Percentiles rank a stretch among this genome's conserved stretches.
These are phyloP conservation scores for Pelusios castaneus DNA, from an alignment of 2,113 vertebrate genomes.

Conservation along the genomic window DNA sequence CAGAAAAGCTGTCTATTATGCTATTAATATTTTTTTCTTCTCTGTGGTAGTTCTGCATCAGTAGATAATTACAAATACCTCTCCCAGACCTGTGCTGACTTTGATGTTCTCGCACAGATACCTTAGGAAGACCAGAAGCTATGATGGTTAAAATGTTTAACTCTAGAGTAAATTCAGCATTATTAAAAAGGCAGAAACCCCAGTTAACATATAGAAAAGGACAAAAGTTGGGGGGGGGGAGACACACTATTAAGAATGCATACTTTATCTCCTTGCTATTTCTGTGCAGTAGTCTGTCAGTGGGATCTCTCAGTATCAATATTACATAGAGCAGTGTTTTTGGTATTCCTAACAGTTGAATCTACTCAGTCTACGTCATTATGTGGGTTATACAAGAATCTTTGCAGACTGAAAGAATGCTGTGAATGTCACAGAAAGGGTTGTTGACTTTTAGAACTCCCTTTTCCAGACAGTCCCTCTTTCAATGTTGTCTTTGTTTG, in stretches of 20 bases:
- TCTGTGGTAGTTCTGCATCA: neutral
- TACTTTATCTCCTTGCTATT: neutral
- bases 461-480: slow-evolving; percentile 25
- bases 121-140: neutral
- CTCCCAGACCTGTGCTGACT: neutral
- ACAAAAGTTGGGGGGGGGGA: neutral
- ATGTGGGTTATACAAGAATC: slow-evolving; percentile 34
- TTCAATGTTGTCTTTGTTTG: slow-evolving; percentile 62
- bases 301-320: neutral
- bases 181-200: neutral
- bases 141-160: neutral
- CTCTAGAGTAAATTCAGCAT: neutral
- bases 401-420: slow-evolving; percentile 51
- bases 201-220: neutral
- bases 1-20: neutral
- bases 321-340: neutral
- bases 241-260: too few species aligned
- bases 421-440: slow-evolving; percentile 42
- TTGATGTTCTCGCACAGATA: neutral
- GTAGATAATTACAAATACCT: neutral
- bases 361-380: slow-evolving; percentile 2
- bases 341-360: slow-evolving; percentile 13
- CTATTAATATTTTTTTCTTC: neutral
- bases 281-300: neutral
- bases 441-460: slow-evolving; percentile 57